Evolutionary conservation across 2,888 invertebrate species (phyloP).

Genomic region (Volucella bombylans): DNA sequence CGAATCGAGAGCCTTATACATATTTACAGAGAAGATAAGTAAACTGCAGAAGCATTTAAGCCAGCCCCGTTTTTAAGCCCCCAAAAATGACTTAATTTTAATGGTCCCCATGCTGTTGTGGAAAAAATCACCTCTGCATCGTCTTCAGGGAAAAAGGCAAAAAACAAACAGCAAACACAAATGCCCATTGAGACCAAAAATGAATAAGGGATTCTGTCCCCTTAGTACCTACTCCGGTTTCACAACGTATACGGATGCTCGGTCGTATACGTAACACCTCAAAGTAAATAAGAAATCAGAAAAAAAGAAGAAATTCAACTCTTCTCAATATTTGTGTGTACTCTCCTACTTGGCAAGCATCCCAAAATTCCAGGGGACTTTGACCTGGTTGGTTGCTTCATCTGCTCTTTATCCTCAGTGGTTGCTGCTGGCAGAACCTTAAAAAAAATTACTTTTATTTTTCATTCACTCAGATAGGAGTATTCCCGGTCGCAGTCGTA

Average conservation of each 20-base stretch:
- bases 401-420: neutral
- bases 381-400: slow-evolving; percentile 61
- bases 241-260: neutral
- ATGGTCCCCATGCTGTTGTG: no score
- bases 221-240: neutral
- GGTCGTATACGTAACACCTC: slow-evolving; percentile 46
- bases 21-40: no score
- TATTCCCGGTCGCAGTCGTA: no score
- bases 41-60: no score
- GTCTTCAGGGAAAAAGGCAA: no score
- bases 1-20: no score
- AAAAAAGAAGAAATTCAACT: slow-evolving; percentile 3
- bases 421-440: slow-evolving; percentile 25
- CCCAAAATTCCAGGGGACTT: slow-evolving; percentile 66
- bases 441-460: slow-evolving; percentile 54
- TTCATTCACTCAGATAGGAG: slow-evolving; percentile 29
- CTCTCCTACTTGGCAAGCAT: slow-evolving; percentile 64
- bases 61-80: no score
- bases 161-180: slow-evolving; percentile 1
- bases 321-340: slow-evolving; percentile 50
- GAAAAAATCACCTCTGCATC: no score
- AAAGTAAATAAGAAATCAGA: slow-evolving; percentile 37
- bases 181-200: slow-evolving; percentile 24
- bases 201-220: slow-evolving; percentile 11
- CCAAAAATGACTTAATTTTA: no score